A percentile compares a stretch with the other conserved stretches of the same genome.
phyloP scores from a whole-genome alignment of 2,888 invertebrate genomes.

The Lepeophtheirus nordmannii region DNA sequence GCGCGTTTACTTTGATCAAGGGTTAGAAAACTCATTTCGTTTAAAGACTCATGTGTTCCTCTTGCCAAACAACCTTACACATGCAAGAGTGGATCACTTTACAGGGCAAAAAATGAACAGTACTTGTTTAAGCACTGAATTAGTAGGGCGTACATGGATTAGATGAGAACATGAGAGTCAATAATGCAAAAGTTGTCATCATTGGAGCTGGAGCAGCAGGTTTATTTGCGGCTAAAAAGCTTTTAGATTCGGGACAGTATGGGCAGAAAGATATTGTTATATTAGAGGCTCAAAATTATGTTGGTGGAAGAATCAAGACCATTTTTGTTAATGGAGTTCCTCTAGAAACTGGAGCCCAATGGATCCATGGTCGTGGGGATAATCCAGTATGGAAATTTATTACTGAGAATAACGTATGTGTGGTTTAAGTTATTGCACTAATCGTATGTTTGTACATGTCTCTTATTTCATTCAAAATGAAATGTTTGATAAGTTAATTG shows the following conservation, averaged over 20 bases:
- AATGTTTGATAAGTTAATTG: too few relatives aligned
- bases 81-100: too few relatives aligned
- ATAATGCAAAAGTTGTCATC: not conserved
- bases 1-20: too few relatives aligned
- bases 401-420: not conserved
- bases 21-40: too few relatives aligned
- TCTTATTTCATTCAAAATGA: too few relatives aligned
- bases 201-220: conserved; percentile 5
- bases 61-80: too few relatives aligned
- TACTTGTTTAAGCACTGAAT: too few relatives aligned
- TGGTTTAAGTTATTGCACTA: not conserved
- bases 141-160: too few relatives aligned
- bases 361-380: conserved; percentile 22
- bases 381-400: conserved; percentile 21
- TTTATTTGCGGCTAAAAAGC: not conserved
- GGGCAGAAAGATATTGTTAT: conserved; percentile 3
- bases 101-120: too few relatives aligned
- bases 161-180: not conserved
- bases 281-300: conserved; percentile 18
- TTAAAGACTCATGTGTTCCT: too few relatives aligned
- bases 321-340: not conserved
- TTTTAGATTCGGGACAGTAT: not conserved
- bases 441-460: not conserved
- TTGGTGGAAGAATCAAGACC: conserved; percentile 23
- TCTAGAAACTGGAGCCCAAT: conserved; percentile 23